Conservation (phyloP, 2,888 invertebrate species). For the Tethea ocularis region DNA sequence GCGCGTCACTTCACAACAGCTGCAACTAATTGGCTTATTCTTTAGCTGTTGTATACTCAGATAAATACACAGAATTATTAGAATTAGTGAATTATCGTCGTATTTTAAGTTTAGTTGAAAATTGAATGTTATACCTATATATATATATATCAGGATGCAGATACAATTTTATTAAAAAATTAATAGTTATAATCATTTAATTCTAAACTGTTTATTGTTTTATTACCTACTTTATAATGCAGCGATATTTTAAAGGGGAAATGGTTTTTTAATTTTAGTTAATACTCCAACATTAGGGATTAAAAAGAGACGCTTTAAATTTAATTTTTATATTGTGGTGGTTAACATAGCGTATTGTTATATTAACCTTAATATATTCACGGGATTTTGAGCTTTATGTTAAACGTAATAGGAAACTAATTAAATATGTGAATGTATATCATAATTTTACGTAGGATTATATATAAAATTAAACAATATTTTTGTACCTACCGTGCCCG, state of each 20-base stretch:
- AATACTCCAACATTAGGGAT: slow-evolving; percentile 15
- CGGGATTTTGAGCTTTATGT: not conserved
- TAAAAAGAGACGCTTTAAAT: slow-evolving; percentile 10
- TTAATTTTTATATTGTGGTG: not conserved
- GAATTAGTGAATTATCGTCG: too few relatives aligned
- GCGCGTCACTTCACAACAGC: too few relatives aligned
- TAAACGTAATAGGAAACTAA: not conserved
- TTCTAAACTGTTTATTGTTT: slow-evolving; percentile 34
- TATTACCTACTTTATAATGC: slow-evolving; percentile 31
- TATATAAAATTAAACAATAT: too few relatives aligned
- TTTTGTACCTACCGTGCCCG: too few relatives aligned
- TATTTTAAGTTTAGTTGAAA: too few relatives aligned
- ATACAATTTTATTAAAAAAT: slow-evolving; percentile 18
- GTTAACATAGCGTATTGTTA: not conserved
- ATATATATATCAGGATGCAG: too few relatives aligned
- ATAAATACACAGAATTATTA: too few relatives aligned
- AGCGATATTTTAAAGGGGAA: slow-evolving; percentile 17
- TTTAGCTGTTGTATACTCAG: too few relatives aligned
- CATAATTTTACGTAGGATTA: too few relatives aligned
- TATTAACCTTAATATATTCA: too few relatives aligned
- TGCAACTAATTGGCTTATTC: too few relatives aligned
- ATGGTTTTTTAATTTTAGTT: slow-evolving; percentile 15
- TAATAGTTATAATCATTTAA: slow-evolving; percentile 16
- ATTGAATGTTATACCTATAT: too few relatives aligned
- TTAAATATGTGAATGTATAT: not conserved